Conservation (phyloP, 2,113 vertebrate species). For the Halichoeres trimaculatus region DNA sequence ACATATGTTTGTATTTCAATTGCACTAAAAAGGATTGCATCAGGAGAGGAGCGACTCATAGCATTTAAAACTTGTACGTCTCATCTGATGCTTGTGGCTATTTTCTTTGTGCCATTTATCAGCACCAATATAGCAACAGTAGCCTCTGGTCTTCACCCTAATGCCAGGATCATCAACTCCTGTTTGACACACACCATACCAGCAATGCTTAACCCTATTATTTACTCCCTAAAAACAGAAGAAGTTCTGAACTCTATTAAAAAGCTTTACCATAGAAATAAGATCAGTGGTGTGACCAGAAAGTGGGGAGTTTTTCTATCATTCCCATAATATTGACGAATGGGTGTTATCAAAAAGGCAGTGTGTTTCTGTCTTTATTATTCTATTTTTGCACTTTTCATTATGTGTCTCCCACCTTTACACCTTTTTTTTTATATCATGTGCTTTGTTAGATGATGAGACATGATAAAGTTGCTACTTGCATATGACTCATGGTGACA, state of each 20-base stretch:
- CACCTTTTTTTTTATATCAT: not conserved
- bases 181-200: conserved; percentile 61
- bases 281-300: not conserved
- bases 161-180: conserved; percentile 68
- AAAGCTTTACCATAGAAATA: conserved; percentile 2
- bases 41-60: conserved; percentile 51
- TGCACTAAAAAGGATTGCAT: conserved; percentile 49
- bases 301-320: conserved; percentile 1
- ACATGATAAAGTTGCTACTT: not conserved
- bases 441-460: not conserved
- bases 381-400: too few relatives aligned
- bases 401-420: too few relatives aligned
- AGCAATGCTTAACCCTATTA: conserved; percentile 70
- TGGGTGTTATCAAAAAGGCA: not conserved
- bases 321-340: not conserved
- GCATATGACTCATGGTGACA: too few relatives aligned
- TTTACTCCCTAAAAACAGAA: conserved; percentile 75
- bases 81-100: conserved; percentile 69
- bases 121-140: conserved; percentile 2
- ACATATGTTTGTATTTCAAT: conserved; percentile 53
- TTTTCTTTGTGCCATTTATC: conserved; percentile 56
- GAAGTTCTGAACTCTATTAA: conserved; percentile 61
- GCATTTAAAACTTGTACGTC: conserved; percentile 73
- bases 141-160: conserved; percentile 34
- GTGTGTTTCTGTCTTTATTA: too few relatives aligned